These are phyloP conservation scores for Drosophila kambysellisi DNA, from an alignment of 2,888 invertebrate genomes.

Conservation along the genomic window DNA sequence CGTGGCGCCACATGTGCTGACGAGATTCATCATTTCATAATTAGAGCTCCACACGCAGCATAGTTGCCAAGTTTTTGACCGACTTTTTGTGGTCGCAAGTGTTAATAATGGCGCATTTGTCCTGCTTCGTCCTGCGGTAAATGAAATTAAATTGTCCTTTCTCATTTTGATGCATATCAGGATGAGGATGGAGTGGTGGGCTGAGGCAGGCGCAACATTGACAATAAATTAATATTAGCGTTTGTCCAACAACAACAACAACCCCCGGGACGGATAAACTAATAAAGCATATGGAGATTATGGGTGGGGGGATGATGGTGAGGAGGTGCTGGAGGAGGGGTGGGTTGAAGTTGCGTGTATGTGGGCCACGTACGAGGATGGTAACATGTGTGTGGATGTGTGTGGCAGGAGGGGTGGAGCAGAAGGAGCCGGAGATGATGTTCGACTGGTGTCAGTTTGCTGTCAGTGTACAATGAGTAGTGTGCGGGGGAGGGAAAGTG, in stretches of 20 bases:
- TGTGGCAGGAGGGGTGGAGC: constrained; percentile 3
- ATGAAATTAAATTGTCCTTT: constrained; percentile 81
- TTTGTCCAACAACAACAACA: constrained; percentile 32
- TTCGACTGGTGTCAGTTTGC: constrained; percentile 77
- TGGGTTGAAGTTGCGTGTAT: constrained; percentile 8
- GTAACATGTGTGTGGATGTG: constrained; percentile 47
- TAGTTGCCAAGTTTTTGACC: constrained; percentile 62
- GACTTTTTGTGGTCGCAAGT: constrained; percentile 77
- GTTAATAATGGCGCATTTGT: constrained; percentile 72
- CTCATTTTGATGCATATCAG: constrained; percentile 75
- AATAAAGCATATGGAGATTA: constrained; percentile 72
- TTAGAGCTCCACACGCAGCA: constrained; percentile 60
- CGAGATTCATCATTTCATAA: constrained; percentile 81
- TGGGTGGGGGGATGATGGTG: background rate
- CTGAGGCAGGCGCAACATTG: constrained; percentile 45
- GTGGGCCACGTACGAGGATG: constrained; percentile 41
- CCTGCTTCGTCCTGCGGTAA: constrained; percentile 42
- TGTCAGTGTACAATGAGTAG: constrained; percentile 38
- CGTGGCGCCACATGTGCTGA: constrained; percentile 51
- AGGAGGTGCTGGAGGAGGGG: background rate
- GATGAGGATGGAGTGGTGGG: background rate
- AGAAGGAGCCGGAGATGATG: constrained; percentile 17
- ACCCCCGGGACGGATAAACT: constrained; percentile 61
- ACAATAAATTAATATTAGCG: constrained; percentile 78
- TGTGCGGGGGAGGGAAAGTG: background rate